Evolutionary conservation across 2,888 invertebrate species (phyloP).

Genomic region (Agrotis exclamationis): DNA sequence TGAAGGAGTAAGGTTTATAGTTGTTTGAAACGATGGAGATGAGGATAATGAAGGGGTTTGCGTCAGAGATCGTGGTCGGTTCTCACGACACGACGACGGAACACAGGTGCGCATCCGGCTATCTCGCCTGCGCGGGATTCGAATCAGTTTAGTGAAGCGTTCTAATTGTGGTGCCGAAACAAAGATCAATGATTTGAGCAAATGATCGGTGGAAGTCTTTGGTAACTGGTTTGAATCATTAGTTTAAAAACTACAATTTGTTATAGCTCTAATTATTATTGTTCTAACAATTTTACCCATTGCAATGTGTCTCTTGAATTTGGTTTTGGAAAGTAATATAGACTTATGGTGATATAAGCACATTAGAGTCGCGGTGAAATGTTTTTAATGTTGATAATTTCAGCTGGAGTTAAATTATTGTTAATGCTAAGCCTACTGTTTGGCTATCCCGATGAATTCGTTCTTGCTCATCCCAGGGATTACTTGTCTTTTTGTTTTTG

Average conservation of each 20-base stretch:
- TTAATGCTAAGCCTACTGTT: not conserved
- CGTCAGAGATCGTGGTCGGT: slow-evolving; percentile 79
- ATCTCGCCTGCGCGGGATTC: slow-evolving; percentile 81
- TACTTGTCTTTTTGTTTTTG: no score
- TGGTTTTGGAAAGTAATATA: not conserved
- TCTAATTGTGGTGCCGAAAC: slow-evolving; percentile 80
- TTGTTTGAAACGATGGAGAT: slow-evolving; percentile 51
- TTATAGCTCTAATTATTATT: slow-evolving; percentile 2
- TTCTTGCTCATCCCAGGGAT: not conserved
- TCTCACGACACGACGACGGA: slow-evolving; percentile 81
- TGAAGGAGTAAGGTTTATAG: slow-evolving; percentile 51
- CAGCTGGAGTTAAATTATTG: not conserved
- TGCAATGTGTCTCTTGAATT: no score
- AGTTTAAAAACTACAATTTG: slow-evolving; percentile 1
- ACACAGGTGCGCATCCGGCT: slow-evolving; percentile 90
- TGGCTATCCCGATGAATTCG: not conserved
- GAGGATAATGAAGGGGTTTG: slow-evolving; percentile 62
- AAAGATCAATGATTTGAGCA: slow-evolving; percentile 65
- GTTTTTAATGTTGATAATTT: not conserved
- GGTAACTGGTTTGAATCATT: slow-evolving; percentile 9
- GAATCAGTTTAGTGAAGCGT: slow-evolving; percentile 80
- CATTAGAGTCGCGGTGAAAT: not conserved
- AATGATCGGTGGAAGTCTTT: slow-evolving; percentile 40
- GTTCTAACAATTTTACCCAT: not conserved
- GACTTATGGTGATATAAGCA: not conserved